phyloP scores from a whole-genome alignment of 2,113 vertebrate genomes.

The Sinocyclocheilus anophthalmus region DNA sequence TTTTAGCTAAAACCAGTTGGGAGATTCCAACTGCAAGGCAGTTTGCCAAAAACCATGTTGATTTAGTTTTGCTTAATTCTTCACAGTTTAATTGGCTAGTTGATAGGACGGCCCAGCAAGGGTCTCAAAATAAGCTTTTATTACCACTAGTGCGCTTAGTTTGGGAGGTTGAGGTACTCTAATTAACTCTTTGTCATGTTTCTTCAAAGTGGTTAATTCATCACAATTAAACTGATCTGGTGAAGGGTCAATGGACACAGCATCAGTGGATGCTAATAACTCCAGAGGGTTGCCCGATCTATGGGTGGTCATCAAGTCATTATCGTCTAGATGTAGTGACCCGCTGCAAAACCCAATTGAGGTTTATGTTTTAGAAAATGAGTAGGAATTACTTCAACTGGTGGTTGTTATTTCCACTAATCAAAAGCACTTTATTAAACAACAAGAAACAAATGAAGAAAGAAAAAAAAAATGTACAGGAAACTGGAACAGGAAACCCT shows the following conservation, averaged over 20 bases:
- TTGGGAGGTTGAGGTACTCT: slow-evolving; percentile 59
- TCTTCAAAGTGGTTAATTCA: slow-evolving; percentile 40
- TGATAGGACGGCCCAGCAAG: slow-evolving; percentile 56
- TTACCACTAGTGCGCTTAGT: slow-evolving; percentile 64
- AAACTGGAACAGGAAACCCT: neutral
- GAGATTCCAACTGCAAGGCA: slow-evolving; percentile 42
- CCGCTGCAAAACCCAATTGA: neutral
- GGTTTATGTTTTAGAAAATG: neutral
- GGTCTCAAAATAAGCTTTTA: slow-evolving; percentile 68
- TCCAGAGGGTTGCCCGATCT: slow-evolving; percentile 44
- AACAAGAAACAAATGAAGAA: neutral
- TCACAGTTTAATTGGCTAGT: slow-evolving; percentile 77
- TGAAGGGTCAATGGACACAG: slow-evolving; percentile 43
- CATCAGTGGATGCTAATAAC: slow-evolving; percentile 52
- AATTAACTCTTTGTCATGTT: slow-evolving; percentile 46
- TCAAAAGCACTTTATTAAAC: neutral
- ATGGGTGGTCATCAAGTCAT: slow-evolving; percentile 41
- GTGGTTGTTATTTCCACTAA: neutral
- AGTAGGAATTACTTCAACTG: neutral
- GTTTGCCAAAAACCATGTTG: slow-evolving; percentile 52
- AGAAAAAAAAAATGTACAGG: no score
- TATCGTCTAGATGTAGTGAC: slow-evolving; percentile 26
- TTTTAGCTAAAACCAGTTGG: slow-evolving; percentile 1
- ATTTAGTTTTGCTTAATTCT: slow-evolving; percentile 69
- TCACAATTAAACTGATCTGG: slow-evolving; percentile 61